phyloP scores from a whole-genome alignment of 2,888 invertebrate species.

The Drosophila lacicola region DNA sequence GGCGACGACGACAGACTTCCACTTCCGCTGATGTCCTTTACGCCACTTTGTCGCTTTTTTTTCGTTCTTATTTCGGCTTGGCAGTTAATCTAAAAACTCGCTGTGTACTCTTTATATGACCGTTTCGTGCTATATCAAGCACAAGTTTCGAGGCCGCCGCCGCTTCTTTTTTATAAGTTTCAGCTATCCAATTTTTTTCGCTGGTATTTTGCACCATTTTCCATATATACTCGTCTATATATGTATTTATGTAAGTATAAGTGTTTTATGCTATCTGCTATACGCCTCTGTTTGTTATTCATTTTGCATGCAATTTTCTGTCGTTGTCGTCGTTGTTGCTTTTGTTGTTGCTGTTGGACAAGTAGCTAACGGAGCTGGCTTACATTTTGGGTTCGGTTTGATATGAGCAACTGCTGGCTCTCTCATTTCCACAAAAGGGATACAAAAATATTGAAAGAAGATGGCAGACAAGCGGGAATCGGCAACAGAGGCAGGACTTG shows the following conservation, averaged over 20 bases:
- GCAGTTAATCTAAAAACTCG: conserved; percentile 74
- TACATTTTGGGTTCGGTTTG: conserved; percentile 22
- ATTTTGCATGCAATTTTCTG: conserved; percentile 70
- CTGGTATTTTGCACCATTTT: conserved; percentile 17
- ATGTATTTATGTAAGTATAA: conserved; percentile 11
- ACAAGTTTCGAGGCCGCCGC: conserved; percentile 47
- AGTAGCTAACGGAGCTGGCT: conserved; percentile 25
- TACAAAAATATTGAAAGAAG: conserved; percentile 31
- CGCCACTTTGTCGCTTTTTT: conserved; percentile 49
- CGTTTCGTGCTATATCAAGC: conserved; percentile 67
- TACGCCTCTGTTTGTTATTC: conserved; percentile 52
- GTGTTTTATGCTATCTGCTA: conserved; percentile 28
- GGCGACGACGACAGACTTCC: conserved; percentile 53
- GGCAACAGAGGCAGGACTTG: conserved; percentile 24
- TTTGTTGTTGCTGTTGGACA: conserved; percentile 16
- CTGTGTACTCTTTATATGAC: conserved; percentile 50
- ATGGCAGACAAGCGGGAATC: conserved; percentile 16
- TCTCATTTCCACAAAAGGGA: conserved; percentile 5
- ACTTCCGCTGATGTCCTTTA: conserved; percentile 67
- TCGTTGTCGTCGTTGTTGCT: neutral
- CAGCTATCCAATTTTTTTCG: conserved; percentile 34
- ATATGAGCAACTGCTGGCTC: conserved; percentile 19
- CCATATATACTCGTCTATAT: conserved; percentile 10
- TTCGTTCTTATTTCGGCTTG: conserved; percentile 24
- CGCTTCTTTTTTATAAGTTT: conserved; percentile 52